A percentile compares a stretch with the other conserved stretches of the same genome.
These are phyloP conservation scores for Petrocephalus microphthalmus DNA, from an alignment of 2,113 vertebrate species.

Conservation along the genomic window DNA sequence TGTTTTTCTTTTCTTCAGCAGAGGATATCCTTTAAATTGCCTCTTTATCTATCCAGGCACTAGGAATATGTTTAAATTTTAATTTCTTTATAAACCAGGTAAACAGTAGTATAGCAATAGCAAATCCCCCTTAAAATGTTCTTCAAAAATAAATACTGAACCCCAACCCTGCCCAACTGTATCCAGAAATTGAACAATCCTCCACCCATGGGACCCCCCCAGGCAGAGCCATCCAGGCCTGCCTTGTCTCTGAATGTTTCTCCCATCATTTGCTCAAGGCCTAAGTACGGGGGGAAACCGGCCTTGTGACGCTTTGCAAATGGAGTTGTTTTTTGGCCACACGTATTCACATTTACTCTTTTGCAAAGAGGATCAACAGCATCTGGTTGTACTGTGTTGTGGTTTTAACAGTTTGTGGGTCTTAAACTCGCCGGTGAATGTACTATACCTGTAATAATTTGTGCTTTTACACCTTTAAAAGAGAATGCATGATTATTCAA, in stretches of 20 bases:
- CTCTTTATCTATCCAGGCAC: conserved; percentile 37
- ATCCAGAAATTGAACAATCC: not conserved
- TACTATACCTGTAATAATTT: not conserved
- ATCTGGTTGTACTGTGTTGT: not conserved
- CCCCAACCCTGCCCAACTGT: conserved; percentile 26
- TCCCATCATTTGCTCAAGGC: conserved; percentile 29
- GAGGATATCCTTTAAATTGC: conserved; percentile 40
- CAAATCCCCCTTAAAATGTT: conserved; percentile 15
- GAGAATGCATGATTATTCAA: not conserved
- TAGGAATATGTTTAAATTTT: conserved; percentile 41
- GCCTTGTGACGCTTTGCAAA: conserved; percentile 13
- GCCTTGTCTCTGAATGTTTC: conserved; percentile 22
- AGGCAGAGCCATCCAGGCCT: conserved; percentile 15
- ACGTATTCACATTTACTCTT: not conserved
- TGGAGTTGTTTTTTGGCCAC: not conserved
- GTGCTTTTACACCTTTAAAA: not conserved
- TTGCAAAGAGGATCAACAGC: not conserved
- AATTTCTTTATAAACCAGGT: conserved; percentile 36
- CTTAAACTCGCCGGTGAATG: not conserved
- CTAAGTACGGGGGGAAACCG: conserved; percentile 14
- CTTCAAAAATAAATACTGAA: not conserved
- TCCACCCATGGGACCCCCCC: conserved; percentile 25
- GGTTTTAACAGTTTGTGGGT: not conserved
- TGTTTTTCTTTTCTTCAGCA: conserved; percentile 11
- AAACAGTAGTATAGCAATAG: not conserved